phyloP scores from a whole-genome alignment of 2,113 vertebrate species.

The Muscicapa adusta region DNA sequence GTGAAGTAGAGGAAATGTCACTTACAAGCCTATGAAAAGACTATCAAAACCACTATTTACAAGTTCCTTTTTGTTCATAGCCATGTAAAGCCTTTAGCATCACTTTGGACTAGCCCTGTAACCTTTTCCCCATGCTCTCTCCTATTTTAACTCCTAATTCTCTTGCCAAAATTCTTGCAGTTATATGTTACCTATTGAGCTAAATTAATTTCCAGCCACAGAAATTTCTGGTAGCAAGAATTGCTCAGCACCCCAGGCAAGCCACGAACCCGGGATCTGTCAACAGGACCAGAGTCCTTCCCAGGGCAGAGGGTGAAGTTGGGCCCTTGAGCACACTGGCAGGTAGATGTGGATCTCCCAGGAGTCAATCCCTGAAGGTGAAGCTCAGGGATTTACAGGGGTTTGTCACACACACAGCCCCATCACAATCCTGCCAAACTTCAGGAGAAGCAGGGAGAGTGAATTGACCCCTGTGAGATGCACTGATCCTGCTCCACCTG shows the following conservation, averaged over 20 bases:
- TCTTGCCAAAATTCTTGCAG: background rate
- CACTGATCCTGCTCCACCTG: background rate
- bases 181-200: background rate
- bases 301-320: background rate
- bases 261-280: background rate
- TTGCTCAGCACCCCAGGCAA: background rate
- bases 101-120: background rate
- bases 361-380: background rate
- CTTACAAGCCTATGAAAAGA: constrained; percentile 4
- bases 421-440: background rate
- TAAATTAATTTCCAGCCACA: background rate
- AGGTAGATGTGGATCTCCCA: background rate
- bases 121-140: background rate
- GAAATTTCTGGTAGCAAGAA: background rate
- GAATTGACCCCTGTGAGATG: background rate
- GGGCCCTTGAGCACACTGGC: background rate
- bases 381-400: background rate
- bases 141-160: background rate
- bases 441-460: background rate
- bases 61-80: background rate
- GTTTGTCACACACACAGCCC: background rate
- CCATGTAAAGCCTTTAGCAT: constrained; percentile 13
- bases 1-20: constrained; percentile 16
- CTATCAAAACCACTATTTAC: constrained; percentile 9
- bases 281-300: background rate